Percentiles rank a stretch among this genome's conserved stretches.
Evolutionary conservation across 2,888 invertebrate genomes (phyloP).

Genomic region (Coremacera marginata): DNA sequence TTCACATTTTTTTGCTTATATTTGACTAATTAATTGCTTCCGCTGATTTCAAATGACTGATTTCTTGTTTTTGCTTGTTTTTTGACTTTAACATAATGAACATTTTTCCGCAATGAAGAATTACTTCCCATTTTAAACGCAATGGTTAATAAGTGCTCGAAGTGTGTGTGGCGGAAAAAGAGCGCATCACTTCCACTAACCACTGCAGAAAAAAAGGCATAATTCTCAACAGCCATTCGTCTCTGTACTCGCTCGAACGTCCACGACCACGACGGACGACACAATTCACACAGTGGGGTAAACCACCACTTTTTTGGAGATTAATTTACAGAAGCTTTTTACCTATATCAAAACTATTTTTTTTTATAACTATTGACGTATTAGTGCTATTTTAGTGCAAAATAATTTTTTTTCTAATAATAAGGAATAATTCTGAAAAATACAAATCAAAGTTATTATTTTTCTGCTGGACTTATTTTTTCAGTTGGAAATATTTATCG

Average conservation of each 20-base stretch:
- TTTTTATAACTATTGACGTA: too few relatives aligned
- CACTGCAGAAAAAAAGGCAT: not conserved
- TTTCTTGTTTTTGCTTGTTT: not conserved
- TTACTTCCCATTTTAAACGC: constrained; percentile 53
- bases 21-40: constrained; percentile 35
- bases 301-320: too few relatives aligned
- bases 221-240: not conserved
- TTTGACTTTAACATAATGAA: not conserved
- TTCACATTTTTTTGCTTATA: too few relatives aligned
- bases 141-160: constrained; percentile 50
- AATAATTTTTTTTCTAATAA: too few relatives aligned
- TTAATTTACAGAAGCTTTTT: too few relatives aligned
- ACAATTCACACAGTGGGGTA: too few relatives aligned
- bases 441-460: too few relatives aligned
- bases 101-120: constrained; percentile 45
- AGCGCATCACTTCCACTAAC: not conserved
- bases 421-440: too few relatives aligned
- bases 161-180: not conserved
- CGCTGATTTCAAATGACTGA: not conserved
- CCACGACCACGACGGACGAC: not conserved
- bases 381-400: too few relatives aligned
- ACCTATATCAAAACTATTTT: too few relatives aligned
- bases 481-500: too few relatives aligned
- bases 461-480: too few relatives aligned
- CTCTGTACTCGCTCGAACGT: not conserved